Evolutionary conservation across 2,888 invertebrate species (phyloP), one percentile per base, ranked within the genome.

Genomic region (Spatulosminthurus flaviceps): DNA sequence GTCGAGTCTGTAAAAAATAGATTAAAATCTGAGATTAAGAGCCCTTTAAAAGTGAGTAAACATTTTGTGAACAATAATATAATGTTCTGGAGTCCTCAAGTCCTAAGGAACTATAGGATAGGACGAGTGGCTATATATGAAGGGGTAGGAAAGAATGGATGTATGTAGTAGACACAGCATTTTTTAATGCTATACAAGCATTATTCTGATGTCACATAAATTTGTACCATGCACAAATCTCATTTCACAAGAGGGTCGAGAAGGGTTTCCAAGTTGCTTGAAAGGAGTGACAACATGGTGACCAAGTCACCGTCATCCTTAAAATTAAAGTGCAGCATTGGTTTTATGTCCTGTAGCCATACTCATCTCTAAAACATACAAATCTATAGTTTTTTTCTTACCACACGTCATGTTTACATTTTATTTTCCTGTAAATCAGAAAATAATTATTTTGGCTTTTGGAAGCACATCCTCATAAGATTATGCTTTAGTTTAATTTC

Each of bases 151-250:
- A 11, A 2, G n/a, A 11, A 64, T 26, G 28, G 13, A 7, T 28
- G 26, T 67, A 67, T 67, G 28, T 67, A n/a, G 67, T 67, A n/a
- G 19, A 67, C 28, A 13, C 19, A 11, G 67, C 67, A 28, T 26
- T 67, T 42, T 70, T 70, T 42, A 41, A 70, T 70, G 60, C 60
- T 73, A n/a, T n/a, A n/a, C n/a, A 22, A 60, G 60, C 73, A 73
- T 51, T 51, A 51, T 73, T 73, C 73, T 61, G 73, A 73, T 73
- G 73, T 73, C 73, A 73, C 73, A 73, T 73, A 60, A 73, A 60
- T 61, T 73, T 60, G 60, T 73, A 51, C 9, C 51, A 41, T 42
- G 70, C 41, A 22, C 67, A 67, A 67, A 67, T 67, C 67, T 67
- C 29, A 67, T 67, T 67, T 67, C 29, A 67, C 67, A 67, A 67